Base-by-base conservation (phyloP, 2,797 vertebrate species). In the Melanotaenia nigrans region DNA sequence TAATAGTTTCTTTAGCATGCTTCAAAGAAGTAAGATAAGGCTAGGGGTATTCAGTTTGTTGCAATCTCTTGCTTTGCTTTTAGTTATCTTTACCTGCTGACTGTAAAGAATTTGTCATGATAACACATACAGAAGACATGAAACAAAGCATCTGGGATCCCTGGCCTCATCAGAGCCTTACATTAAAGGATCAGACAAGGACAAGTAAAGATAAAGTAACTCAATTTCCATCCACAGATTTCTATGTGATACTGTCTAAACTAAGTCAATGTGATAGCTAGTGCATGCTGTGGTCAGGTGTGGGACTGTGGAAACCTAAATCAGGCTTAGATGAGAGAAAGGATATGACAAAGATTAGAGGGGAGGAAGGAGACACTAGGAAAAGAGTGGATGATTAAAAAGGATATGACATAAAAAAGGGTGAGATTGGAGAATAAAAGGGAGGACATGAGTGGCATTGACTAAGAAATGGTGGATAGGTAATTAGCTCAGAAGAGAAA, bases 391-490 rank as follows among this genome's bases (percentile, higher is more conserved):
- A 47, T 35, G 54, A 74, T 77, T 79, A 38, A 58, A 53, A 33
- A 40, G 61, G 36, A 71, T 58, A 38, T 2, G 22, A 68, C 0
- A 4, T 24, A 36, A 18, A 6, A 40, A 61, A 45, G 47, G 10
- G 24, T 12, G 35, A 47, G 32, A 18, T 7, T 24, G 16, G 63
- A 54, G 38, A 49, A 63, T 62, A 49, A 63, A 35, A 35, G 61
- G 35, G 59, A 40, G 3, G 54, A 66, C 70, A 69, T 61, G 35
- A 65, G 55, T 51, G 30, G 57, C 53, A 30, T 30, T 2, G 65
- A 28, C 5, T 24, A 36, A 71, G 53, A 45, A 66, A 79, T 77
- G 74, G 73, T 71, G 72, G 84, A 81, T 83, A 87, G 82, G 74
- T 81, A 78, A 87, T 87, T 86, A 79, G 60, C 53, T 16, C 13